These are phyloP conservation scores for Microctonus aethiopoides DNA, from an alignment of 2,888 invertebrate species.

Conservation along the genomic window DNA sequence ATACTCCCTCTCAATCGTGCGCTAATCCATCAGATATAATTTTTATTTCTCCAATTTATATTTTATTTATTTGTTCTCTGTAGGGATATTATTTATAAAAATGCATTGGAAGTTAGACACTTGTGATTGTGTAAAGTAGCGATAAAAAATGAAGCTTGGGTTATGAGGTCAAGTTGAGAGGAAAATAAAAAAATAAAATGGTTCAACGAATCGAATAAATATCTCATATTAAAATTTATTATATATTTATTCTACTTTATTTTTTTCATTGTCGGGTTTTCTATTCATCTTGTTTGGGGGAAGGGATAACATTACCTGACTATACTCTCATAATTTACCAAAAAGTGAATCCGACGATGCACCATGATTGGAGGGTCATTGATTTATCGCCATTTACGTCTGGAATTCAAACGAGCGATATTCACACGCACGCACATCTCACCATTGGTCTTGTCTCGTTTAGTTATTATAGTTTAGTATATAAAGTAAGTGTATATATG, in stretches of 20 bases:
- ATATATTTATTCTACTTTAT: too few species aligned
- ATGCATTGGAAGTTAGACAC: not conserved
- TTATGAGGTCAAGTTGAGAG: not conserved
- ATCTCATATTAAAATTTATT: too few species aligned
- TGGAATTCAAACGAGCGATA: constrained; percentile 37
- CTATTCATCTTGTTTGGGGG: constrained; percentile 7
- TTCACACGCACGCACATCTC: constrained; percentile 22
- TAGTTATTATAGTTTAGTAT: not conserved
- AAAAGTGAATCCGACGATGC: constrained; percentile 57
- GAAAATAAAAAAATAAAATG: not conserved
- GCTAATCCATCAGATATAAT: not conserved
- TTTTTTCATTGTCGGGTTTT: not conserved
- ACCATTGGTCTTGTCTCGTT: constrained; percentile 12
- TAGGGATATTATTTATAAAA: not conserved
- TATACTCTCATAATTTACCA: constrained; percentile 53
- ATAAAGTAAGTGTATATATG: constrained; percentile 4
- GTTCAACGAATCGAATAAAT: too few species aligned
- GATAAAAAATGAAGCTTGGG: constrained; percentile 19
- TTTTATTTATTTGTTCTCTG: too few species aligned
- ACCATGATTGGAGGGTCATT: constrained; percentile 55
- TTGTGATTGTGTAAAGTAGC: not conserved
- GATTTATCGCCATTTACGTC: constrained; percentile 55
- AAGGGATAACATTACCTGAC: constrained; percentile 37
- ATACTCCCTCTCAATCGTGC: not conserved
- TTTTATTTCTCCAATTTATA: not conserved